Base-by-base conservation (phyloP, 2,888 invertebrate species). In the Xestia c-nigrum region DNA sequence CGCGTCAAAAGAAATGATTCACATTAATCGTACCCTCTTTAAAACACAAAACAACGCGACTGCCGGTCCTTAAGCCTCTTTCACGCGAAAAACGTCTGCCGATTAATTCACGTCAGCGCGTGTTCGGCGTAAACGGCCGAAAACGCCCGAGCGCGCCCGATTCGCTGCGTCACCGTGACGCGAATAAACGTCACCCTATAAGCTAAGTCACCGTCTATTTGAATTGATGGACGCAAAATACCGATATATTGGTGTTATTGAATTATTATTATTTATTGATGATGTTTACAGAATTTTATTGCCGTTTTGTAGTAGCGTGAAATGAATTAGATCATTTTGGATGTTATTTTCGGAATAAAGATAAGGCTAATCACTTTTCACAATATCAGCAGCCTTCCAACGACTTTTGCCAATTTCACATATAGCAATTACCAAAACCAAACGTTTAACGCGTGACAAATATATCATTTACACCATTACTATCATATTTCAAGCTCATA, bases 91-190 rank as follows among this genome's bases (percentile, higher is more conserved):
- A 87, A 87, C 88, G 86, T 86, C 88, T 91, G 90, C 91, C 94
- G 93, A 95, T 95, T 95, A 95, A 95, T 95, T 94, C 91, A 88
- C 88, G 91, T 91, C 91, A 88, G 87, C 85, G 87, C 84, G 89
- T 85, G 82, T 83, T 87, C 81, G 80, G 76, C 83, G 81, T 87
- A 80, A 85, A 89, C 85, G 84, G 82, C 86, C 83, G 82, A 84
- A 72, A 74, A 74, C 67, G 76, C 75, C 85, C 89, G 86, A 88
- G 68, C 76, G 64, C 80, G 47, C 67, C 55, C 83, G 84, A 89
- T 84, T 88, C 88, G 91, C 90, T 64, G 52, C 88, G 93, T 95
- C 95, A 95, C 78, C 87, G 86, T 95, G 95, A 96, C 92, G 82
- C 76, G 61, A 85, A 89, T 81, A 84, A 88, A 89, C 91, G 90